Conservation (phyloP, 1,140 invertebrate genomes). For the Drosophila chauvacae region DNA sequence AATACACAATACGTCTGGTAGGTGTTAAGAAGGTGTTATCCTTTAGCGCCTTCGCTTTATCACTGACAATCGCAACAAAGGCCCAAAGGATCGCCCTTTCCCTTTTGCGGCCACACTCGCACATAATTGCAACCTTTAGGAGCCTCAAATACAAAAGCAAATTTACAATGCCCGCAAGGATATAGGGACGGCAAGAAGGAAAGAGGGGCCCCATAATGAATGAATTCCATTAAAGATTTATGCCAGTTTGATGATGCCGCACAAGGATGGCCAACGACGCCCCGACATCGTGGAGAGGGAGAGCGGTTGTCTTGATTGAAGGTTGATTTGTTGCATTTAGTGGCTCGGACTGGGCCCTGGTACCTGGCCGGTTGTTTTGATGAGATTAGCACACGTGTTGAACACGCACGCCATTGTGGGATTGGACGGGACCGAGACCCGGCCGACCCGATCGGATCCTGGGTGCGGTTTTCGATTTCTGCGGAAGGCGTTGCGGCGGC, state of each 20-base stretch:
- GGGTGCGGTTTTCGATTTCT: constrained; percentile 31
- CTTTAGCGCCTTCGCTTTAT: constrained; percentile 83
- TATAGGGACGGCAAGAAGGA: constrained; percentile 23
- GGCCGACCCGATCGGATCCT: constrained; percentile 11
- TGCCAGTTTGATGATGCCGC: constrained; percentile 84
- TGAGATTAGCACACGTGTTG: constrained; percentile 84
- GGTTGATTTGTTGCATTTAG: constrained; percentile 83
- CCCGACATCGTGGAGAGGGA: constrained; percentile 28
- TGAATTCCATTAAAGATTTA: constrained; percentile 84
- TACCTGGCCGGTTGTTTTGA: constrained; percentile 65
- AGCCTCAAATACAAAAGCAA: constrained; percentile 57
- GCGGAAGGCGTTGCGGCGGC: constrained; percentile 54
- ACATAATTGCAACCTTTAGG: constrained; percentile 64
- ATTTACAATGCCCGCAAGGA: constrained; percentile 77
- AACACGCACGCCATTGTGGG: constrained; percentile 70
- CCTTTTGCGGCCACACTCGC: constrained; percentile 31
- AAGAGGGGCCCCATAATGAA: constrained; percentile 76
- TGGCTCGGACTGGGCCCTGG: constrained; percentile 24
- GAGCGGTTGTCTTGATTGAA: constrained; percentile 76
- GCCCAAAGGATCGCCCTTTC: constrained; percentile 44
- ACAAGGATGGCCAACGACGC: constrained; percentile 61
- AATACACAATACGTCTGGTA: constrained; percentile 58
- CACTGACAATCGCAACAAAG: constrained; percentile 62
- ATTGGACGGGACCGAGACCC: constrained; percentile 6
- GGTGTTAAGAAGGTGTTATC: constrained; percentile 84